Evolutionary conservation across 2,113 vertebrate genomes (phyloP), one percentile per base, ranked within the genome.

Genomic region (Tinamus guttatus): DNA sequence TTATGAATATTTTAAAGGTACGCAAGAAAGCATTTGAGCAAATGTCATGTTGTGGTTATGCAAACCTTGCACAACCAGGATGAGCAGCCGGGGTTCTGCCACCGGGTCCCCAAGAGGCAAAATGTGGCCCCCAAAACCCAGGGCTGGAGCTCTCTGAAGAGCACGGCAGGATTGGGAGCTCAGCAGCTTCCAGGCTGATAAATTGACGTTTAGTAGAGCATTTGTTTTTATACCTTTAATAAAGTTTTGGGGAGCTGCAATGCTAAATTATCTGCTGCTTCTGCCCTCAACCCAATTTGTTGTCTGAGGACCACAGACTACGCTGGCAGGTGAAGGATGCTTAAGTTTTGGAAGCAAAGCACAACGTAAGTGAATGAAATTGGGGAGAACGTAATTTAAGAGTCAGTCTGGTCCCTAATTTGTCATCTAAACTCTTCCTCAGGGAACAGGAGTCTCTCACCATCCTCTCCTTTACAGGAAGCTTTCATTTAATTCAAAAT

Each of bases 1-100:
- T 49, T 49, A 74, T n/a, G 64, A 59, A 51, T 25, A 40, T 58
- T 84, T 73, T 74, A 47, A 83, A 87, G 28, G 25, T 63, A 51
- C 56, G 76, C 45, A 75, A 81, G 52, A 38, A 83, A 86, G 41
- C 27, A 51, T 40, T 18, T 82, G 16, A n/a, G 76, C 21, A 49
- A 49, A 24, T 49, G 22, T 49, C 49, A 83, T 85, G 87, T 88
- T 56, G 22, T 32, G 43, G 49, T 49, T 79, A 92, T 95, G 95
- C 47, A 93, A 92, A 90, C 21, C 5, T 32, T 59, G 81, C 43
- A 79, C 83, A 83, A 47, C 56, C 83, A 41, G 65, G 69, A n/a
- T 64, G 15, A 38, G 68, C 2, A 36, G 68, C 85, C 87, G 69
- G 71, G 81, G 49, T 52, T 85, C 15, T 41, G 47, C 41, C 38